phyloP scores from a whole-genome alignment of 2,113 vertebrate genomes.

The Daubentonia madagascariensis region DNA sequence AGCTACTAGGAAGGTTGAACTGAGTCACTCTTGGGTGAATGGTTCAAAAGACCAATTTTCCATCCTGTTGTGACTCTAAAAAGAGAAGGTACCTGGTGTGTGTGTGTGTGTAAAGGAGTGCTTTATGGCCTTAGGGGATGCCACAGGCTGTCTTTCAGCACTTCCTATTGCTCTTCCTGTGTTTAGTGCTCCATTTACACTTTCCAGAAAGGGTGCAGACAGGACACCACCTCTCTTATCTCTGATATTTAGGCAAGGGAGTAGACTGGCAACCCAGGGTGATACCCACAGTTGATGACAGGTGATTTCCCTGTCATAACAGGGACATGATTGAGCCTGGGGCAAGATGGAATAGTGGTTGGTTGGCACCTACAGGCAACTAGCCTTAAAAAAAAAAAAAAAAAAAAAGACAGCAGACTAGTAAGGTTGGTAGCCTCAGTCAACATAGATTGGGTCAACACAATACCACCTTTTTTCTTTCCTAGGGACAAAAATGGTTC shows the following conservation, averaged over 20 bases:
- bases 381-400: not conserved
- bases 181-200: not conserved
- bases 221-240: not conserved
- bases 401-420: not conserved
- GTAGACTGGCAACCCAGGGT: not conserved
- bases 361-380: not conserved
- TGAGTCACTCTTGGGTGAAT: not conserved
- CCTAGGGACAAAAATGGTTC: not conserved
- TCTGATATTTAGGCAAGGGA: not conserved
- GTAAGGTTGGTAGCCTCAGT: not conserved
- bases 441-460: not conserved
- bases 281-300: not conserved
- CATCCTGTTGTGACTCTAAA: not conserved
- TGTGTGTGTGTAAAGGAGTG: not conserved
- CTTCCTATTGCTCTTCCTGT: not conserved
- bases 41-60: not conserved
- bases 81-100: not conserved
- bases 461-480: not conserved
- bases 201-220: conserved; percentile 8
- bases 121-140: not conserved
- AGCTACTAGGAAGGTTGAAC: not conserved
- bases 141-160: conserved; percentile 1
- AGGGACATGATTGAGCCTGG: not conserved
- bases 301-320: conserved; percentile 32
- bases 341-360: not conserved